Evolutionary conservation across 2,888 invertebrate species (phyloP).

Genomic region (Germaria angustata): DNA sequence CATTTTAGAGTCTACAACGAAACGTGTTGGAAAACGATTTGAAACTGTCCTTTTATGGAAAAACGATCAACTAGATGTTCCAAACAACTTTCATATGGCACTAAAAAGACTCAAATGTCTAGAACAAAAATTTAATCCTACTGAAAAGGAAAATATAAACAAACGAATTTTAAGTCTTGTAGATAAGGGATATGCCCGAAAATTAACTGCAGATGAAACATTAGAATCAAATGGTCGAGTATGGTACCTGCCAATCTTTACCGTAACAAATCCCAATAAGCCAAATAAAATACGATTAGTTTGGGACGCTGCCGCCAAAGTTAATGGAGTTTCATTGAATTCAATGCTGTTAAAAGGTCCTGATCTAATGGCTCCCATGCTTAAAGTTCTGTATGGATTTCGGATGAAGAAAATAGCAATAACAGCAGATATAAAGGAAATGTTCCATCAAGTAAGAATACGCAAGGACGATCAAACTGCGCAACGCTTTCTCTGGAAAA

Average conservation of each 20-base stretch:
- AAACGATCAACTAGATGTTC: neutral
- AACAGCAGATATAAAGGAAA: no score
- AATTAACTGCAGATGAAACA: neutral
- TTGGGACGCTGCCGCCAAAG: no score
- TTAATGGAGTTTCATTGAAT: neutral
- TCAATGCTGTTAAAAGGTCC: no score
- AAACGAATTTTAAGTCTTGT: neutral
- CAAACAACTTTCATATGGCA: neutral
- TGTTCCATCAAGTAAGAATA: no score
- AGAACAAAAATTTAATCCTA: neutral
- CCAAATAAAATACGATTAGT: no score
- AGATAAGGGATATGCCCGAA: neutral
- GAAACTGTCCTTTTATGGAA: neutral
- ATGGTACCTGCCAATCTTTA: slow-evolving; percentile 10
- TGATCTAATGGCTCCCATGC: no score
- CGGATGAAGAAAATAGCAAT: no score
- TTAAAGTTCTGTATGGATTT: no score
- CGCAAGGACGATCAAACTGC: neutral
- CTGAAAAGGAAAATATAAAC: neutral
- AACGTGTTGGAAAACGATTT: neutral
- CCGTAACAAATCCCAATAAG: no score
- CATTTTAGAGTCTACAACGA: neutral
- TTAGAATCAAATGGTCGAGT: neutral
- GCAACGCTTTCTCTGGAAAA: slow-evolving; percentile 1
- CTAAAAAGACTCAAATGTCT: neutral